These are phyloP conservation scores for Oostethus manadensis DNA, from an alignment of 2,113 vertebrate species.

Conservation along the genomic window DNA sequence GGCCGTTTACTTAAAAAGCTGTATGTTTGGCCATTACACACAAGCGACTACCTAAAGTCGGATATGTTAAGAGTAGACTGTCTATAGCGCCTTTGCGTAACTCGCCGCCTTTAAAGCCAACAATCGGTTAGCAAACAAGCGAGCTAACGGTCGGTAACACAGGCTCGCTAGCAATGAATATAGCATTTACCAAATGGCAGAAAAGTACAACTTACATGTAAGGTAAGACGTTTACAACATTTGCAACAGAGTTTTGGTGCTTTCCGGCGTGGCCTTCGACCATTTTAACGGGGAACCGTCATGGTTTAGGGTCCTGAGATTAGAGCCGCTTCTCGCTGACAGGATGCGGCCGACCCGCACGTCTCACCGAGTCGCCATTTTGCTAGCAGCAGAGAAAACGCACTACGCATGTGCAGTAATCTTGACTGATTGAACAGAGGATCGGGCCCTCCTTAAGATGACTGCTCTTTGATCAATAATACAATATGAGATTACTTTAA, in stretches of 20 bases:
- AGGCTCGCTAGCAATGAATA: no score
- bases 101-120: neutral
- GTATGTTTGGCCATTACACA: neutral
- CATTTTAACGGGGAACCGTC: constrained; percentile 67
- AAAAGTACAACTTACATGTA: constrained; percentile 50
- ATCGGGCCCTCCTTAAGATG: no score
- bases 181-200: neutral
- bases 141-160: no score
- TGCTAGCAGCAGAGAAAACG: neutral
- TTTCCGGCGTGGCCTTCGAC: constrained; percentile 58
- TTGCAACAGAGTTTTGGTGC: constrained; percentile 44
- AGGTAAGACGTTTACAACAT: constrained; percentile 48
- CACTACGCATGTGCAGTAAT: no score
- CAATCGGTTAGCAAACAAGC: neutral
- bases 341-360: constrained; percentile 58
- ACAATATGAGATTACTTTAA: no score
- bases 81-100: neutral
- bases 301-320: constrained; percentile 50
- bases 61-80: no score
- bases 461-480: no score
- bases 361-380: constrained; percentile 68
- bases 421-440: no score
- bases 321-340: constrained; percentile 46
- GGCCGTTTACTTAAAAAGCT: neutral
- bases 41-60: no score